Base-by-base conservation (phyloP, 1,140 invertebrate genomes). In the Mycetomoellerius zeteki region DNA sequence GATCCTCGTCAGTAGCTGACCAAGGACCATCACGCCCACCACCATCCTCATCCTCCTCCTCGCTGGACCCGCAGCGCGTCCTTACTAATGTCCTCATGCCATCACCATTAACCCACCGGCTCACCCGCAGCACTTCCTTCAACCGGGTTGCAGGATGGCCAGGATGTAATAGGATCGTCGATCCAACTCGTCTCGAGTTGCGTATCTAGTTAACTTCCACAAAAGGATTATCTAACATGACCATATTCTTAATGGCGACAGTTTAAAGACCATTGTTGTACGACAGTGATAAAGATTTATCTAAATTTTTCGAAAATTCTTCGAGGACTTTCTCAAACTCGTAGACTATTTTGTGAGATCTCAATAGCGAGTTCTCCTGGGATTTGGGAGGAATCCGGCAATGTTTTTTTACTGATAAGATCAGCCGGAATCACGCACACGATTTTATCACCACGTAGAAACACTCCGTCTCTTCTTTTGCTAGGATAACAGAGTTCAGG, bases 21-120 rank as follows among this genome's bases (percentile, higher is more conserved):
- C 94, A 92, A 94, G 94, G 93, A 95, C 93, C 94, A 95, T 94
- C 90, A 95, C 92, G 89, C 92, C 94, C 93, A 95, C 92, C 93
- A 95, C 94, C 94, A 95, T 95, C 94, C 94, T 95, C 94, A 95
- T 95, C 93, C 93, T 95, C 94, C 93, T 92, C 94, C 94, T 94
- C 93, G 92, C 94, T 94, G 92, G 93, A 93, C 94, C 91, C 93
- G 92, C 93, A 93, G 90, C 92, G 91, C 89, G 37, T 89, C 87
- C 88, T 94, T 90, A 93, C 92, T 94, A 95, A 93, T 94, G 92
- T 95, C 94, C 91, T 95, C 94, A 95, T 95, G 94, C 94, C 94
- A 95, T 95, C 91, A 92, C 93, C 90, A 78, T 88, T 88, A 78
- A 82, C 91, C 86, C 86, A 91, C 89, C 85, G 67, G 75, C 91